A percentile compares a stretch with the other conserved stretches of the same genome.
phyloP scores from a whole-genome alignment of 2,888 invertebrate species.

The Azorinus chamasolen region DNA sequence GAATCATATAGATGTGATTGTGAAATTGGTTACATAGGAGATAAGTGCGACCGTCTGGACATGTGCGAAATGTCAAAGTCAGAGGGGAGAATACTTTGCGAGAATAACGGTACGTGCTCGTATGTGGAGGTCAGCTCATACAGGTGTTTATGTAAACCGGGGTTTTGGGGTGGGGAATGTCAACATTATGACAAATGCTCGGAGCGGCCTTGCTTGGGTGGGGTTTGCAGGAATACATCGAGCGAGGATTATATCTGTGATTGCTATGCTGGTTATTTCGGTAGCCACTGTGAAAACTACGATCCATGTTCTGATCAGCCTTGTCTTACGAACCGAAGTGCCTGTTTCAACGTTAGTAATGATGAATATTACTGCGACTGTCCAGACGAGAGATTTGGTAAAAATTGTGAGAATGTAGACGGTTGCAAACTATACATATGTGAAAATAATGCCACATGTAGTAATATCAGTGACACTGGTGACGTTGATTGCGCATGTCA shows the following conservation, averaged over 20 bases:
- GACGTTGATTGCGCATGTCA: slow-evolving; percentile 64
- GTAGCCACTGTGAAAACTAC: slow-evolving; percentile 63
- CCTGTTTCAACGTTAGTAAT: slow-evolving; percentile 56
- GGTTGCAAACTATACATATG: slow-evolving; percentile 76
- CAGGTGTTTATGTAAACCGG: slow-evolving; percentile 76
- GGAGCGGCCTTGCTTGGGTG: slow-evolving; percentile 78
- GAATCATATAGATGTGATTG: slow-evolving; percentile 55
- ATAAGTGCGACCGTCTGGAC: slow-evolving; percentile 62
- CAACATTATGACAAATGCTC: slow-evolving; percentile 72
- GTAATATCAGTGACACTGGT: slow-evolving; percentile 60
- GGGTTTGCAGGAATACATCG: slow-evolving; percentile 76
- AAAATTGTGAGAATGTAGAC: slow-evolving; percentile 75
- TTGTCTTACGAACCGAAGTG: slow-evolving; percentile 56
- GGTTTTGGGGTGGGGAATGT: slow-evolving; percentile 76
- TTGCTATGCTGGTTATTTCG: slow-evolving; percentile 69
- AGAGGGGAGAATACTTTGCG: slow-evolving; percentile 53
- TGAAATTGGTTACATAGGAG: slow-evolving; percentile 60
- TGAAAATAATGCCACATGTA: slow-evolving; percentile 74
- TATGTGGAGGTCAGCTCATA: slow-evolving; percentile 66
- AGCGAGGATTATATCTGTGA: slow-evolving; percentile 66
- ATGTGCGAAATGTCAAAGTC: slow-evolving; percentile 55
- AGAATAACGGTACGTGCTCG: slow-evolving; percentile 76
- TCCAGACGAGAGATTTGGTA: slow-evolving; percentile 74
- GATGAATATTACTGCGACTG: slow-evolving; percentile 76
- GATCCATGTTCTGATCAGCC: slow-evolving; percentile 65